A percentile compares a stretch with the other conserved stretches of the same genome.
phyloP scores from a whole-genome alignment of 2,888 invertebrate genomes.

The Lordiphosa andalusiaca region DNA sequence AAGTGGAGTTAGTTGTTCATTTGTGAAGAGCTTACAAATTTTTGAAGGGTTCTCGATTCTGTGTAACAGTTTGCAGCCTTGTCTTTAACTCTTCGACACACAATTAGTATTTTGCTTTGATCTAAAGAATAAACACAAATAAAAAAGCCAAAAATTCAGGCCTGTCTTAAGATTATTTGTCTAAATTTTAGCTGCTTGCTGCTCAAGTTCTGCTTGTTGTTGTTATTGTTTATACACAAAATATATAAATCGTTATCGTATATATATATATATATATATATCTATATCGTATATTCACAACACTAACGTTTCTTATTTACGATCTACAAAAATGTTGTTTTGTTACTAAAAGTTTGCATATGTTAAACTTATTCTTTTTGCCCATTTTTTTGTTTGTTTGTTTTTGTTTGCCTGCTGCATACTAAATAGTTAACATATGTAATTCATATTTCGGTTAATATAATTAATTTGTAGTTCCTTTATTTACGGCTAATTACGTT shows the following conservation, averaged over 20 bases:
- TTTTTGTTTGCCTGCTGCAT: conserved; percentile 36
- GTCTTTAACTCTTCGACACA: no score
- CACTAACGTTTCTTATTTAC: conserved; percentile 64
- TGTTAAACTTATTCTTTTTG: conserved; percentile 23
- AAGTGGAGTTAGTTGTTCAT: no score
- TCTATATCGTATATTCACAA: conserved; percentile 57
- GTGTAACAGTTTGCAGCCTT: no score
- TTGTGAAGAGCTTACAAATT: no score
- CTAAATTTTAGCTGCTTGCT: conserved; percentile 31
- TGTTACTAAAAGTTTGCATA: conserved; percentile 21
- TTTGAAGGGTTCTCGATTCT: no score
- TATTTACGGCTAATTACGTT: conserved; percentile 39
- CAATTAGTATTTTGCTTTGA: conserved; percentile 6
- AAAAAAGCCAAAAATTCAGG: conserved; percentile 10
- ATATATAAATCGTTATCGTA: conserved; percentile 27
- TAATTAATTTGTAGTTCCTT: conserved; percentile 31
- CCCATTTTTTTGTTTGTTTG: conserved; percentile 5
- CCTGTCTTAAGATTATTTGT: no score
- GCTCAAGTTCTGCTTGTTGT: conserved; percentile 1
- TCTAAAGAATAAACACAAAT: conserved; percentile 9
- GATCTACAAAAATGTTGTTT: conserved; percentile 33
- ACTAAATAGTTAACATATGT: conserved; percentile 63
- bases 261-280: conserved; percentile 16
- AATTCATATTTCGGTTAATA: conserved; percentile 38
- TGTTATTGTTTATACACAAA: conserved; percentile 36